Conservation (phyloP, 2,113 vertebrate species). For the Heterochromis multidens region DNA sequence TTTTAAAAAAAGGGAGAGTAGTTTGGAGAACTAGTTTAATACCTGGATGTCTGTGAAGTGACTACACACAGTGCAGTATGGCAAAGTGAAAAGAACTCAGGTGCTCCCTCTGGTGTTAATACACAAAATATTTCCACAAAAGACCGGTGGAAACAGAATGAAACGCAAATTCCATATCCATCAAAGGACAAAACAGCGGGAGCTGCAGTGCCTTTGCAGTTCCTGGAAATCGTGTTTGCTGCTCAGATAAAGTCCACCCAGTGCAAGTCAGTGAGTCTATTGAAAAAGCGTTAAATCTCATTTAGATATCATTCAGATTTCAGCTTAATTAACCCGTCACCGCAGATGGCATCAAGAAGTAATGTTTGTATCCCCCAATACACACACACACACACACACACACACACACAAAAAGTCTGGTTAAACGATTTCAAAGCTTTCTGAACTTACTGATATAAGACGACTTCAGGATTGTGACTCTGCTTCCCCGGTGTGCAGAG, state of each 20-base stretch:
- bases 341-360: neutral
- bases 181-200: neutral
- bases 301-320: neutral
- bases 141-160: neutral
- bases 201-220: neutral
- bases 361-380: neutral
- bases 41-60: neutral
- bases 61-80: neutral
- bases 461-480: neutral
- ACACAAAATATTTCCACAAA: neutral
- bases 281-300: neutral
- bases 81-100: neutral
- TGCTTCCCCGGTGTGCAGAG: neutral
- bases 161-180: neutral
- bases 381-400: neutral
- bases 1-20: neutral
- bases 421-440: neutral
- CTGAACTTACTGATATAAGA: neutral
- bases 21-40: neutral
- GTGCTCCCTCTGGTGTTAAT: constrained; percentile 8
- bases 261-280: neutral
- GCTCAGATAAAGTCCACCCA: neutral
- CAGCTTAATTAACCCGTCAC: neutral
- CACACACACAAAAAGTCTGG: neutral
- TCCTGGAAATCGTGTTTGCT: neutral